Percentiles rank a stretch among this genome's conserved stretches.
phyloP scores from a whole-genome alignment of 23 tunicate genomes.

The Styela plicata region DNA sequence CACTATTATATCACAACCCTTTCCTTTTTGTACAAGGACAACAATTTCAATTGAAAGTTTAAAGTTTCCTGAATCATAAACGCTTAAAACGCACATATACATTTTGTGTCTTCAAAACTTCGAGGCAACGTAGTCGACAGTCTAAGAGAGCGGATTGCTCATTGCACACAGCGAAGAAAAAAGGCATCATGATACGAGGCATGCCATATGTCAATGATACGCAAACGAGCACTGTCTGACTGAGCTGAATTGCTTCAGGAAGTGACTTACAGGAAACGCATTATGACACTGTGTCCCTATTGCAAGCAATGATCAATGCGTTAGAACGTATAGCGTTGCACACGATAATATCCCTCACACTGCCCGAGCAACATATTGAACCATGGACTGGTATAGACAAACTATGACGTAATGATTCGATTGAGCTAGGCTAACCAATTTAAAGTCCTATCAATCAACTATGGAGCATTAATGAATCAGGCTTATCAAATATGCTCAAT shows the following conservation, averaged over 20 bases:
- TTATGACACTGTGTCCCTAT: neutral
- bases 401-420: neutral
- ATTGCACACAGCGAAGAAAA: neutral
- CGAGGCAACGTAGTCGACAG: neutral
- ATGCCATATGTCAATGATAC: neutral
- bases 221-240: neutral
- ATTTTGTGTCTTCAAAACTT: neutral
- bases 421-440: too few relatives aligned
- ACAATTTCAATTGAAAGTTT: too few relatives aligned
- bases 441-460: too few relatives aligned
- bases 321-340: neutral
- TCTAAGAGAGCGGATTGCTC: neutral
- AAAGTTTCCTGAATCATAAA: too few relatives aligned
- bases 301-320: neutral
- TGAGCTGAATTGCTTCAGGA: conserved; percentile 24
- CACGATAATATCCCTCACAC: neutral
- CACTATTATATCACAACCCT: too few relatives aligned
- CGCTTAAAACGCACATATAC: too few relatives aligned
- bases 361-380: too few relatives aligned
- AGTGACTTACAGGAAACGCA: conserved; percentile 28
- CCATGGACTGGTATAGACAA: too few relatives aligned
- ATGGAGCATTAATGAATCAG: too few relatives aligned
- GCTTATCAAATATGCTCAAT: too few relatives aligned
- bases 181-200: neutral
- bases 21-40: too few relatives aligned